Evolutionary conservation across 2,113 vertebrate genomes (phyloP).

Genomic region (Erythrolamprus reginae): DNA sequence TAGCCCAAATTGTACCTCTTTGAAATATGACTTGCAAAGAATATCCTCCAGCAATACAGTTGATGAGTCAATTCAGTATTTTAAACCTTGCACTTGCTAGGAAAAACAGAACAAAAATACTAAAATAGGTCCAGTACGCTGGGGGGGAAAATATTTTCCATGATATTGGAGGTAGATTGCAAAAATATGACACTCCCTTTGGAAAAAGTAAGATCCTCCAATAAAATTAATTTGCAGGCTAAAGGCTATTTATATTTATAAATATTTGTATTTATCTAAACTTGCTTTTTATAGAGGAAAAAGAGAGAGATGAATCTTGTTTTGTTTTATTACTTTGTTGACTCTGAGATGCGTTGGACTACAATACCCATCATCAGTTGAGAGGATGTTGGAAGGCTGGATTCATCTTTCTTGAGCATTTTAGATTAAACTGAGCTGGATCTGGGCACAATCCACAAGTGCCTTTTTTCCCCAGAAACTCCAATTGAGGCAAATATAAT

Average conservation of each 20-base stretch:
- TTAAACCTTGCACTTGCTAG: not conserved
- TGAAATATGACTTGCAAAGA: too few relatives aligned
- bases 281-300: not conserved
- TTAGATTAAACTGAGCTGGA: not conserved
- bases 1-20: not conserved
- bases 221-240: not conserved
- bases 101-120: not conserved
- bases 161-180: not conserved
- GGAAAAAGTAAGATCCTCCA: not conserved
- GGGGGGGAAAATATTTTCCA: too few relatives aligned
- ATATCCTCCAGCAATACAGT: not conserved
- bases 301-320: not conserved
- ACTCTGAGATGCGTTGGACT: not conserved
- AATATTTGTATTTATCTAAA: not conserved
- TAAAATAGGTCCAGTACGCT: not conserved
- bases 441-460: not conserved
- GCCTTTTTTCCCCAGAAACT: not conserved
- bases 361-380: not conserved
- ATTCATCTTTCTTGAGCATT: not conserved
- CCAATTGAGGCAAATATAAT: not conserved
- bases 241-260: not conserved
- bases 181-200: not conserved
- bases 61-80: not conserved
- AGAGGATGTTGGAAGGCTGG: not conserved
- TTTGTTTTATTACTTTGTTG: not conserved